Evolutionary conservation across 2,797 vertebrate species (phyloP).

Genomic region (Columba guinea): DNA sequence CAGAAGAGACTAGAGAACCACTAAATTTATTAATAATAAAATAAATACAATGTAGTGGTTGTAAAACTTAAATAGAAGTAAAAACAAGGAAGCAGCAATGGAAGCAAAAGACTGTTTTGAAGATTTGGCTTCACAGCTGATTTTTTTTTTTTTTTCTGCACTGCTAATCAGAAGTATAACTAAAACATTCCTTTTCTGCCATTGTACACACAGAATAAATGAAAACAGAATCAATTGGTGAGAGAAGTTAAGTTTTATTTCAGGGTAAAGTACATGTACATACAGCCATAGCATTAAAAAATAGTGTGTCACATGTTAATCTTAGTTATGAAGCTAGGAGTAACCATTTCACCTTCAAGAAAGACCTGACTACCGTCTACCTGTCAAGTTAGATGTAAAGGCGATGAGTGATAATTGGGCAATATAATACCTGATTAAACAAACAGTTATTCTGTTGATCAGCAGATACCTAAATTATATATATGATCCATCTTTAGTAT

Average conservation of each 20-base stretch:
- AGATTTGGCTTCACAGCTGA: not conserved
- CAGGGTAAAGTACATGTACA: not conserved
- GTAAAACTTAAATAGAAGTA: not conserved
- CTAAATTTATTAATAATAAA: not conserved
- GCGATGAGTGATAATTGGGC: not conserved
- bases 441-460: not conserved
- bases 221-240: not conserved
- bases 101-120: not conserved
- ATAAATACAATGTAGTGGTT: not conserved
- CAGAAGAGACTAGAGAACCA: not conserved
- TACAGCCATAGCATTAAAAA: not conserved
- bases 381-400: not conserved
- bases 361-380: not conserved
- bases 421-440: not conserved
- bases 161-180: not conserved
- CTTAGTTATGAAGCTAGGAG: not conserved
- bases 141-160: not conserved
- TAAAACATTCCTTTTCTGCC: not conserved
- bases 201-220: not conserved
- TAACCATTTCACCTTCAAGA: not conserved
- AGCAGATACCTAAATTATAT: not conserved
- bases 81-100: not conserved
- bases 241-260: not conserved
- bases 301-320: rapidly evolving
- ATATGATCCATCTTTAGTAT: not conserved